A percentile compares a stretch with the other conserved stretches of the same genome.
phyloP scores from a whole-genome alignment of 2,888 invertebrate genomes.

The Chloroclystis v-ata region DNA sequence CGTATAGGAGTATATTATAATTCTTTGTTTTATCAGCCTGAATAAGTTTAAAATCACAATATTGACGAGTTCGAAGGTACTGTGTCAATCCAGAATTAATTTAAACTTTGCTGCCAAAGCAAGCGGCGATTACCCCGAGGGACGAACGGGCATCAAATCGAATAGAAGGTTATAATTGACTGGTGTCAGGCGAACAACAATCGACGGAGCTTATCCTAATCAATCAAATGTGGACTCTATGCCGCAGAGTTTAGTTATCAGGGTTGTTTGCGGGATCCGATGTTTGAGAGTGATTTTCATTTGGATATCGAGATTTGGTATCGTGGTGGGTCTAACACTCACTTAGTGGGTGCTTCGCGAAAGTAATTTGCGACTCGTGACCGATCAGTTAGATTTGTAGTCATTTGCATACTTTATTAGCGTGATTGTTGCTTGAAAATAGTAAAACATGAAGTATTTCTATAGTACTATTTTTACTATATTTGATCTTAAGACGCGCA shows the following conservation, averaged over 20 bases:
- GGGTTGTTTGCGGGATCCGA: constrained; percentile 23
- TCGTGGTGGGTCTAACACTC: constrained; percentile 54
- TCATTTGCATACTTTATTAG: constrained; percentile 62
- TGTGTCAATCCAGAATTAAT: constrained; percentile 74
- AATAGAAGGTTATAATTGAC: constrained; percentile 74
- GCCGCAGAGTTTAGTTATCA: constrained; percentile 28
- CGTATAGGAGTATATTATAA: too few species aligned
- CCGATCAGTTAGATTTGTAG: constrained; percentile 55
- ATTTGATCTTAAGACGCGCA: too few species aligned
- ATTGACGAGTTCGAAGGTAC: constrained; percentile 58
- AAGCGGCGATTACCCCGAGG: constrained; percentile 60
- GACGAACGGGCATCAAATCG: constrained; percentile 70
- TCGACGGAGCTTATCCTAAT: constrained; percentile 40
- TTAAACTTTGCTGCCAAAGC: constrained; percentile 72
- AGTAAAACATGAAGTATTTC: too few species aligned
- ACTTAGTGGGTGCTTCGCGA: constrained; percentile 60
- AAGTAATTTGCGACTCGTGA: constrained; percentile 61
- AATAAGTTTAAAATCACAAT: constrained; percentile 59
- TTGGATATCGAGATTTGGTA: constrained; percentile 38
- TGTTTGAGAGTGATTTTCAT: constrained; percentile 38
- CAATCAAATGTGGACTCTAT: constrained; percentile 53
- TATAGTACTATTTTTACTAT: too few species aligned
- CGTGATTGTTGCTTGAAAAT: constrained; percentile 47
- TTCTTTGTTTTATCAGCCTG: constrained; percentile 41
- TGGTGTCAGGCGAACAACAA: constrained; percentile 56